phyloP scores from a whole-genome alignment of 2,797 vertebrate species.

The Sternarchorhynchus goeldii region DNA sequence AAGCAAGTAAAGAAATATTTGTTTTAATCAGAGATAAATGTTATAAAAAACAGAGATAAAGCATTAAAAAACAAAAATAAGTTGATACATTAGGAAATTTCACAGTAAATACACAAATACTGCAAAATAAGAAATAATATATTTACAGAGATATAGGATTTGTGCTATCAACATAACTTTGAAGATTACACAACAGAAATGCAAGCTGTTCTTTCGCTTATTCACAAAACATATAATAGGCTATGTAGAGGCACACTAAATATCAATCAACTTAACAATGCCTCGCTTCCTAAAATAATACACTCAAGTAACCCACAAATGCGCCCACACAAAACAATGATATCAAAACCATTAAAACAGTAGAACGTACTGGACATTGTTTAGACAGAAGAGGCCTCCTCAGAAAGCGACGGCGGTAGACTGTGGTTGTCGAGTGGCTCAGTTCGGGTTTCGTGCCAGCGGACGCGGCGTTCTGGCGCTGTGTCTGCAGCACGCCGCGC shows the following conservation, averaged over 20 bases:
- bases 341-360: conserved; percentile 54
- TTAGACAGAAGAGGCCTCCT: conserved; percentile 62
- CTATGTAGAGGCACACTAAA: not conserved
- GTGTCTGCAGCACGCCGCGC: conserved; percentile 47
- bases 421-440: conserved; percentile 62
- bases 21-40: conserved; percentile 74
- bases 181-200: conserved; percentile 21
- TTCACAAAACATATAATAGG: not conserved
- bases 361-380: conserved; percentile 60
- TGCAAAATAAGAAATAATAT: conserved; percentile 53
- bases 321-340: conserved; percentile 59
- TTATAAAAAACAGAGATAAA: conserved; percentile 36
- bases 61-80: conserved; percentile 84
- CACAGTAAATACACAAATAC: conserved; percentile 76
- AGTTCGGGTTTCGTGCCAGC: conserved; percentile 56
- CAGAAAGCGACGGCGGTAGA: conserved; percentile 59
- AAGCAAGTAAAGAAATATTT: conserved; percentile 38
- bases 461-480: conserved; percentile 33
- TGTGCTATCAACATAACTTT: conserved; percentile 3
- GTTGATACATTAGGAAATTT: conserved; percentile 72
- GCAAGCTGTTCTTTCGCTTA: conserved; percentile 16
- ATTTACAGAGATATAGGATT: conserved; percentile 68
- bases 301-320: conserved; percentile 56
- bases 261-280: not conserved
- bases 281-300: conserved; percentile 34